phyloP scores from a whole-genome alignment of 2,888 invertebrate species.

The Autographa gamma region DNA sequence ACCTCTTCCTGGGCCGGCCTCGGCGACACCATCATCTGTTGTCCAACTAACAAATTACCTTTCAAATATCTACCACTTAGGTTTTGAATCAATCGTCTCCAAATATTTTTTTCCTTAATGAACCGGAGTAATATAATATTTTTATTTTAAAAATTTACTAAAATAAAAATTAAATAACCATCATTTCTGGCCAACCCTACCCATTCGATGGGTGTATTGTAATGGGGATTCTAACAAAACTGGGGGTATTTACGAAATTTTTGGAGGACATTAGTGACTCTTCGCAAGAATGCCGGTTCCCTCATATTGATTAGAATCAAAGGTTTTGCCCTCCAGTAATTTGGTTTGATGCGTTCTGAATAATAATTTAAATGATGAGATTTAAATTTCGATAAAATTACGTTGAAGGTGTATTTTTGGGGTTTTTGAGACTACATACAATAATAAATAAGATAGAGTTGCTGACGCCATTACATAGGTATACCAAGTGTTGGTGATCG shows the following conservation, averaged over 20 bases:
- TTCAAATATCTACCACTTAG: too few species aligned
- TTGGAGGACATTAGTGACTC: slow-evolving; percentile 55
- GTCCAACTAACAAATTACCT: too few species aligned
- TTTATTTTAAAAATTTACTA: too few species aligned
- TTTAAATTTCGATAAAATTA: slow-evolving; percentile 27
- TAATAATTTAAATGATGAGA: slow-evolving; percentile 46
- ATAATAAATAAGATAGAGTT: too few species aligned
- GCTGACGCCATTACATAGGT: too few species aligned
- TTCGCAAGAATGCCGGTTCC: slow-evolving; percentile 58
- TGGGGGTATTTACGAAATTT: slow-evolving; percentile 53
- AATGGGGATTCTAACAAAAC: slow-evolving; percentile 61
- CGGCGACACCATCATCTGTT: too few species aligned
- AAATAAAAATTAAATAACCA: background rate
- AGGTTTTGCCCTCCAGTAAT: slow-evolving; percentile 48
- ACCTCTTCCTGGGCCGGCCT: too few species aligned
- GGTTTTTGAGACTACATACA: background rate
- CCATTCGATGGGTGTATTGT: slow-evolving; percentile 44
- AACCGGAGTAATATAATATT: too few species aligned
- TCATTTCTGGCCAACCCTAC: slow-evolving; percentile 29
- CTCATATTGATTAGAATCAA: slow-evolving; percentile 57
- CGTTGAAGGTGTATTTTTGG: background rate
- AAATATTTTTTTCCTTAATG: too few species aligned
- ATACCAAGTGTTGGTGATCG: too few species aligned
- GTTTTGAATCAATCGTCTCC: too few species aligned
- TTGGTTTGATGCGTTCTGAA: slow-evolving; percentile 49